Conservation (phyloP, 37 sponge, comb jelly and placozoan genomes). For the Chondrilla cf. caribensis region DNA sequence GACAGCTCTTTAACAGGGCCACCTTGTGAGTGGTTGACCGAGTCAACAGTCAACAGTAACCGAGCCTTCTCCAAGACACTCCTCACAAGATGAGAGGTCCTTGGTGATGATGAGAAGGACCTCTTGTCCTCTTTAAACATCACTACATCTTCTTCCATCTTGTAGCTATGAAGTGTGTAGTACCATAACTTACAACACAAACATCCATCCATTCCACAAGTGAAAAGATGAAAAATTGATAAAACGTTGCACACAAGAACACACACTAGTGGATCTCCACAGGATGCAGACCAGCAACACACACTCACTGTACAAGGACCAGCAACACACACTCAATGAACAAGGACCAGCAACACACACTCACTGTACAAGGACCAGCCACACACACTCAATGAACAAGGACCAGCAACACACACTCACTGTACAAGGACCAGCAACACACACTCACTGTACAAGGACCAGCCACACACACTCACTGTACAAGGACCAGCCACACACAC, state of each 20-base stretch:
- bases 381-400: neutral
- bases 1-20: no score
- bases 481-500: neutral
- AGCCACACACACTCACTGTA: neutral
- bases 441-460: no score
- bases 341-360: no score
- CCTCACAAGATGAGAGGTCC: conserved; percentile 49
- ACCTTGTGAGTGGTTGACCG: no score
- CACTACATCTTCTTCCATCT: conserved; percentile 74
- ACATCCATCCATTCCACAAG: no score
- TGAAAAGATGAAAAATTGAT: no score
- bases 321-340: no score
- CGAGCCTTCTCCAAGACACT: conserved; percentile 57
- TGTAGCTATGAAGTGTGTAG: conserved; percentile 40
- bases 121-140: conserved; percentile 10
- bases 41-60: conserved; percentile 56
- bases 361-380: no score
- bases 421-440: no score
- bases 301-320: no score
- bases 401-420: conserved; percentile 10
- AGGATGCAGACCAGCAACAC: neutral
- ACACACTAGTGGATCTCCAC: neutral
- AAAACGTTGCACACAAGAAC: no score
- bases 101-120: neutral
- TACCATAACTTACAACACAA: no score